Percentiles rank a stretch among this genome's conserved stretches.
Conservation (phyloP, 2,113 vertebrate genomes). For the Mus spicilegus region DNA sequence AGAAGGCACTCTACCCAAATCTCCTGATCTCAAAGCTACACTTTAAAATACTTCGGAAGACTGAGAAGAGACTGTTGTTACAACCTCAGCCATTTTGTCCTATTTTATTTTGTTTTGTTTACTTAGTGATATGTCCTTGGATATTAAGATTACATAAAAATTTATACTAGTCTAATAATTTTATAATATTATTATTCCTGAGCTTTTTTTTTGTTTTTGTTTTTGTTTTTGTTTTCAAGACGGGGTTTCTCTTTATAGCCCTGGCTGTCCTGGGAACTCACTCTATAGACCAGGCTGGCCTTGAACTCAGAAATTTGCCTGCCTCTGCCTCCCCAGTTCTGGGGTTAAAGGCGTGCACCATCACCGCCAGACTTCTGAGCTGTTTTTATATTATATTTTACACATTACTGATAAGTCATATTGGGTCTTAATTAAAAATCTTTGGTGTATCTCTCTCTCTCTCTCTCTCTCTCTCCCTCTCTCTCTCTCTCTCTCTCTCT, state of each 20-base stretch:
- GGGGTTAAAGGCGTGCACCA: no score
- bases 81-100: not conserved
- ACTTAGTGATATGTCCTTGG: not conserved
- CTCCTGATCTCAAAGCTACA: not conserved
- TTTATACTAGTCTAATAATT: conserved; percentile 8
- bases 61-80: not conserved
- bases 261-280: no score
- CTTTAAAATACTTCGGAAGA: conserved; percentile 25
- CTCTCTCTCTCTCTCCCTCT: no score
- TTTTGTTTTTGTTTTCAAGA: no score
- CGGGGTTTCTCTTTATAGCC: not conserved
- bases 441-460: not conserved
- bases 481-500: no score
- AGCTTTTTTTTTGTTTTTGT: not conserved
- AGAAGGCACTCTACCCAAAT: not conserved
- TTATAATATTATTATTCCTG: not conserved
- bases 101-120: not conserved
- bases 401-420: not conserved
- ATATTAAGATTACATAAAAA: not conserved
- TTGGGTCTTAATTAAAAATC: not conserved
- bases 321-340: no score
- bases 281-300: no score
- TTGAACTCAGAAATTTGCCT: no score
- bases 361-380: not conserved
- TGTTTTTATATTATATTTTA: not conserved